These are phyloP conservation scores for Carpatolechia fugitivella DNA, from an alignment of 2,888 invertebrate genomes.

Conservation along the genomic window DNA sequence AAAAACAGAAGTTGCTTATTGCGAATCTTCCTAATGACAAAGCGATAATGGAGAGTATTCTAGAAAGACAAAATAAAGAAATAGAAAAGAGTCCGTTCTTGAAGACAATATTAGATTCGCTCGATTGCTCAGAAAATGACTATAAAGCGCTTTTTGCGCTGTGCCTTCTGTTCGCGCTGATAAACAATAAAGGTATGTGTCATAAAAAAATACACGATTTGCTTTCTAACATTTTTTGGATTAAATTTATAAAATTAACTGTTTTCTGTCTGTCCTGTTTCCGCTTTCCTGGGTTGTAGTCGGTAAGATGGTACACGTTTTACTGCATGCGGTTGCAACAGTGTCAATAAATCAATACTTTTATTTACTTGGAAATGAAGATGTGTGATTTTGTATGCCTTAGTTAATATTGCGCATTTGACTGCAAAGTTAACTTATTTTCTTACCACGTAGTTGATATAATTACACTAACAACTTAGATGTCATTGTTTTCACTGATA, in stretches of 20 bases:
- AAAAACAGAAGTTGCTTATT: conserved; percentile 85
- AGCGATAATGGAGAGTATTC: conserved; percentile 48
- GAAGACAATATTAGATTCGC: conserved; percentile 91
- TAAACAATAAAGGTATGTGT: conserved; percentile 92
- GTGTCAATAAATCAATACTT: too few relatives aligned
- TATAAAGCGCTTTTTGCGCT: conserved; percentile 95
- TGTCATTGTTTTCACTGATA: too few relatives aligned
- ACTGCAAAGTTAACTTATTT: too few relatives aligned
- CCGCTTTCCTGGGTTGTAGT: conserved; percentile 58
- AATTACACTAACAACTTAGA: too few relatives aligned
- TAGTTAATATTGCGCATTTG: too few relatives aligned
- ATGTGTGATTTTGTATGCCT: too few relatives aligned
- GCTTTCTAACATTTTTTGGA: neutral
- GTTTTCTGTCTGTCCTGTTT: conserved; percentile 37
- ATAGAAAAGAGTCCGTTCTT: conserved; percentile 88
- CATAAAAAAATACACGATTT: neutral
- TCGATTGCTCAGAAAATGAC: conserved; percentile 96
- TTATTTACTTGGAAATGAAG: too few relatives aligned
- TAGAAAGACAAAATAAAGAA: conserved; percentile 61
- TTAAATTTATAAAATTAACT: conserved; percentile 22
- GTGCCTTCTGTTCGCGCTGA: conserved; percentile 94
- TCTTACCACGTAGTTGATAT: too few relatives aligned
- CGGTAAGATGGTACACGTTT: conserved; percentile 46
- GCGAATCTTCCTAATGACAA: conserved; percentile 35
- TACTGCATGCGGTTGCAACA: neutral